Base-by-base conservation (phyloP, 2,888 invertebrate genomes). In the Ceriagrion tenellum region DNA sequence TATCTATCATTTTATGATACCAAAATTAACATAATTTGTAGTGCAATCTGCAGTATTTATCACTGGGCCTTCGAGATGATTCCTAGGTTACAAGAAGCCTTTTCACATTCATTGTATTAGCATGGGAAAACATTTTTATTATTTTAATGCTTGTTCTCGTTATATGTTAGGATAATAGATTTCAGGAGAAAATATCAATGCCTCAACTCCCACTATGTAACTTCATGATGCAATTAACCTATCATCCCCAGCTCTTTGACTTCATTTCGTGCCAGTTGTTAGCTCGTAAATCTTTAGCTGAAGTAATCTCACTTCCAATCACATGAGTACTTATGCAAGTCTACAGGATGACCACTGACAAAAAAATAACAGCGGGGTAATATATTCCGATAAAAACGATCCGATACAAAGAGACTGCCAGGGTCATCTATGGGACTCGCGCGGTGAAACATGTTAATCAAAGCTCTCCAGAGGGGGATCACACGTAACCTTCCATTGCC, bases 401-500 rank as follows among this genome's bases (percentile, higher is more conserved):
- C 16, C 81, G 35, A 81, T 81, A 81, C 13, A 59, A 2, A 35
- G 12, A 1, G 81, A 81, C 81, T 81, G 0, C 81, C 81, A 35
- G 13, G 81, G 81, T 35, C 35, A 81, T 81, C 30, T 10, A 81
- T 81, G 12, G 30, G 81, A 10, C 13, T 26, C 81, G 26, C 13
- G 30, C 81, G 35, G 35, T 81, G 81, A 81, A 35, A 81, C 81
- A 81, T 12, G 30, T 81, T 81, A 81, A 81, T 81, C 81, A 81
- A 81, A 81, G 81, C 81, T 81, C 35, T 26, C 81, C 81, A 4
- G 81, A 18, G 35, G 81, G 16, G 30, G 35, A 81, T 16, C 13
- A 35, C 30, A 81, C 23, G 69, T 81, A 30, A n/a, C 81, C 81
- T 81, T 26, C 81, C 26, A 35, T 81, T 81, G 26, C n/a, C 16